A percentile compares a stretch with the other conserved stretches of the same genome.
These are phyloP conservation scores for Melieria picta DNA, from an alignment of 2,888 invertebrate genomes.

Conservation along the genomic window DNA sequence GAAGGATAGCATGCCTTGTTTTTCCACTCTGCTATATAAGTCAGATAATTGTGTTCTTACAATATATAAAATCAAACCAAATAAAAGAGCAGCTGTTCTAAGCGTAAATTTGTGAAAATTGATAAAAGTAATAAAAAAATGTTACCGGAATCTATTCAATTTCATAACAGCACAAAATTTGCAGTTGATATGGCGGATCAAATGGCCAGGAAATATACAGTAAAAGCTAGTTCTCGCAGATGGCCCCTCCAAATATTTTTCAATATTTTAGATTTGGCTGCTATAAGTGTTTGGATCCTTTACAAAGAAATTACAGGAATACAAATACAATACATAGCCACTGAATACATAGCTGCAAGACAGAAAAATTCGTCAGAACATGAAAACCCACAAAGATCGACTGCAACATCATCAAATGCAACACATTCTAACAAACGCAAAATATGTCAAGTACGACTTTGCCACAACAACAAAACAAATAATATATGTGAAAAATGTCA, in stretches of 20 bases:
- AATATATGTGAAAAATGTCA: too few species aligned
- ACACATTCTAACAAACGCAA: slow-evolving; percentile 39
- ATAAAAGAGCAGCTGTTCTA: slow-evolving; percentile 31
- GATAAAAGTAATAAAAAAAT: slow-evolving; percentile 30
- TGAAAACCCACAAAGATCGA: slow-evolving; percentile 39
- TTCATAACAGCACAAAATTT: slow-evolving; percentile 11
- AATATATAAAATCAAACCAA: slow-evolving; percentile 33
- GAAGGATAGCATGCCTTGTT: slow-evolving; percentile 35
- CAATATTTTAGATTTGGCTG: slow-evolving; percentile 10
- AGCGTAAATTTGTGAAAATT: slow-evolving; percentile 30
- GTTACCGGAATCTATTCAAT: slow-evolving; percentile 27
- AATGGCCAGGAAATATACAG: too few species aligned
- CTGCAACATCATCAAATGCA: slow-evolving; percentile 34
- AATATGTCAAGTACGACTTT: neutral
- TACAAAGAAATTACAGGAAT: slow-evolving; percentile 21
- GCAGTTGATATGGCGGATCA: neutral
- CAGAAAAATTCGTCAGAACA: slow-evolving; percentile 40
- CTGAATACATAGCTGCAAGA: too few species aligned
- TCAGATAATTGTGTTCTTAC: slow-evolving; percentile 21
- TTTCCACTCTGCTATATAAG: slow-evolving; percentile 30
- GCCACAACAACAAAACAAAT: too few species aligned
- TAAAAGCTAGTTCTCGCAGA: neutral
- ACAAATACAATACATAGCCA: too few species aligned
- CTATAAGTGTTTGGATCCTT: slow-evolving; percentile 13
- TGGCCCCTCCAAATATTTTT: neutral